phyloP scores from a whole-genome alignment of 2,797 vertebrate species.

The Microhierax caerulescens region DNA sequence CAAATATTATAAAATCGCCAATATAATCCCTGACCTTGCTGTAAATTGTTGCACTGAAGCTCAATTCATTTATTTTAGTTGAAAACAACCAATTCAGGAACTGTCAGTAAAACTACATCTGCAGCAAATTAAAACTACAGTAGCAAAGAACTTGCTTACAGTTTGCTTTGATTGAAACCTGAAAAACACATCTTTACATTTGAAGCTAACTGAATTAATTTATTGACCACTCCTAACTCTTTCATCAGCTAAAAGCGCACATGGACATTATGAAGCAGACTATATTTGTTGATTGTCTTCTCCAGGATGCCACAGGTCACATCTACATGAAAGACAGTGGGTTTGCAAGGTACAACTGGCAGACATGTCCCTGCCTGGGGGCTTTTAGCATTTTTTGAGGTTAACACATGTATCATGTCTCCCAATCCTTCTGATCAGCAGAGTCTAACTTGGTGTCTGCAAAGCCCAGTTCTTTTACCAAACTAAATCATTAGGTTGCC shows the following conservation, averaged over 20 bases:
- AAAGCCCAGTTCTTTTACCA: neutral
- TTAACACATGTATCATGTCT: neutral
- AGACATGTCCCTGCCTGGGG: neutral
- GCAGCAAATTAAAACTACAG: slow-evolving; percentile 62
- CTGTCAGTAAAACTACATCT: slow-evolving; percentile 42
- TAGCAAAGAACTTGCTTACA: neutral
- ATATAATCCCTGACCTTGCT: slow-evolving; percentile 26
- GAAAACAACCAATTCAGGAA: slow-evolving; percentile 41
- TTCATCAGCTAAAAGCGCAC: neutral
- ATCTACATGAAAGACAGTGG: neutral
- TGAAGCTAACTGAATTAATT: slow-evolving; percentile 16
- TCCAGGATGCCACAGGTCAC: neutral
- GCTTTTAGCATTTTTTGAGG: neutral
- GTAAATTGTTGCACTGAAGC: slow-evolving; percentile 39
- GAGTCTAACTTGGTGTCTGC: neutral
- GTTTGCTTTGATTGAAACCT: slow-evolving; percentile 14
- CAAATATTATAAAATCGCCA: slow-evolving; percentile 49
- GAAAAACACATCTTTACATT: slow-evolving; percentile 25
- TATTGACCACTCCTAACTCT: neutral
- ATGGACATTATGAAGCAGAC: neutral
- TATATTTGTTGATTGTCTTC: neutral
- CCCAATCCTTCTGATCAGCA: neutral
- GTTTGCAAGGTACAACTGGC: neutral
- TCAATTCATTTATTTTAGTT: slow-evolving; percentile 43
- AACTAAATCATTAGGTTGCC: neutral